Evolutionary conservation across 2,113 vertebrate genomes (phyloP).

Genomic region (Pica pica): DNA sequence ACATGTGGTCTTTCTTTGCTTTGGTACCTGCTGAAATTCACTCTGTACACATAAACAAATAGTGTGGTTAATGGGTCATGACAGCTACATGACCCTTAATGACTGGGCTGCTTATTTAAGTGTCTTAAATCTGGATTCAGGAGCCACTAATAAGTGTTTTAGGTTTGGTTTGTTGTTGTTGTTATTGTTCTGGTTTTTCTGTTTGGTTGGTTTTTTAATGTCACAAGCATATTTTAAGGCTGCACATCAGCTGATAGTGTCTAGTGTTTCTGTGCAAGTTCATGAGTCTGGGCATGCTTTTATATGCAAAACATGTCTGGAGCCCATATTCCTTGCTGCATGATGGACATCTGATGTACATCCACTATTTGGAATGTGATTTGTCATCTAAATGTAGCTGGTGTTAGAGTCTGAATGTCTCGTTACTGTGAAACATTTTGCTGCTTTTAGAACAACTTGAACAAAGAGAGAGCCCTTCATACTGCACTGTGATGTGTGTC

Average conservation of each 20-base stretch:
- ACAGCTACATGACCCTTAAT: neutral
- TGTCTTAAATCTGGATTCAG: neutral
- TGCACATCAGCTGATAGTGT: neutral
- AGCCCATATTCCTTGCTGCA: conserved; percentile 41
- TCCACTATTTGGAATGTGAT: conserved; percentile 61
- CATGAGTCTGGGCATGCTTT: conserved; percentile 48
- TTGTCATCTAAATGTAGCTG: conserved; percentile 62
- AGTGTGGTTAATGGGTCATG: neutral
- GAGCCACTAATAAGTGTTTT: neutral
- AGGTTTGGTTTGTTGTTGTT: neutral
- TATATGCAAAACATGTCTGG: conserved; percentile 58
- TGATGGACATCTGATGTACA: conserved; percentile 54
- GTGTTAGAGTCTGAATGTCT: conserved; percentile 53
- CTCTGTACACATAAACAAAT: neutral
- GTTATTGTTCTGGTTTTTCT: neutral
- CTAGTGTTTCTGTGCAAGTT: conserved; percentile 46
- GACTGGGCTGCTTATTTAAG: neutral
- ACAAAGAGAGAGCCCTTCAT: conserved; percentile 41
- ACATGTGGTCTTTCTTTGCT: neutral
- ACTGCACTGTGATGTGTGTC: conserved; percentile 56
- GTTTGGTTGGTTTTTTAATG: neutral
- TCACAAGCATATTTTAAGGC: neutral
- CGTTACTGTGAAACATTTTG: conserved; percentile 50
- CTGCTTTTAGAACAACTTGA: conserved; percentile 50
- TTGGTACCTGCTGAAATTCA: neutral